A percentile compares a stretch with the other conserved stretches of the same genome.
Conservation (phyloP, 2,113 vertebrate genomes). For the Cochlearius cochlearius region DNA sequence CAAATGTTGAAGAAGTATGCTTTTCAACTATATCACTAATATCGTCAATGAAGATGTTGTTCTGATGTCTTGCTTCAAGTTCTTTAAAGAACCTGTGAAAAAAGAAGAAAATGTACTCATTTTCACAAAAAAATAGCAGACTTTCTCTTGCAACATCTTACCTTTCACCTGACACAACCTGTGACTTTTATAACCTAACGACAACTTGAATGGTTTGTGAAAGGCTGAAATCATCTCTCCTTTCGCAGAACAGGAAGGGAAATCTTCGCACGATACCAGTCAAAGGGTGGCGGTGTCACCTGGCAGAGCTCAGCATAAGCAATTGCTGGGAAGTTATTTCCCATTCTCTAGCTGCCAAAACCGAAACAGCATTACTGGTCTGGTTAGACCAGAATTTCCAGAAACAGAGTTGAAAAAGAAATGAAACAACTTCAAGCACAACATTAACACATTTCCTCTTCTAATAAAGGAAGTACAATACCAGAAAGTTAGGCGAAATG, state of each 20-base stretch:
- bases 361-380: background rate
- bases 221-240: background rate
- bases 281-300: background rate
- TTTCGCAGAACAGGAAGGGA: background rate
- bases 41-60: conserved; percentile 86
- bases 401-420: background rate
- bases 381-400: conserved; percentile 28
- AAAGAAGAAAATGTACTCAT: background rate
- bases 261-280: no score
- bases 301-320: background rate
- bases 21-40: conserved; percentile 91
- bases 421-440: background rate
- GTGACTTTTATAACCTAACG: accelerated
- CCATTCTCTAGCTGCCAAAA: background rate
- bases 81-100: conserved; percentile 90
- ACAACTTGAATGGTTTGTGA: background rate
- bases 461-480: background rate
- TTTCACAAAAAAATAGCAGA: background rate
- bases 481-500: background rate
- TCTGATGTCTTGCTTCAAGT: conserved; percentile 87
- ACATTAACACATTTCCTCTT: background rate
- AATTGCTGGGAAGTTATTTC: background rate
- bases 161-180: background rate
- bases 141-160: accelerated
- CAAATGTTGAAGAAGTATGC: conserved; percentile 86